Conservation (phyloP, 2,797 vertebrate species). For the Molossus alvarezi region DNA sequence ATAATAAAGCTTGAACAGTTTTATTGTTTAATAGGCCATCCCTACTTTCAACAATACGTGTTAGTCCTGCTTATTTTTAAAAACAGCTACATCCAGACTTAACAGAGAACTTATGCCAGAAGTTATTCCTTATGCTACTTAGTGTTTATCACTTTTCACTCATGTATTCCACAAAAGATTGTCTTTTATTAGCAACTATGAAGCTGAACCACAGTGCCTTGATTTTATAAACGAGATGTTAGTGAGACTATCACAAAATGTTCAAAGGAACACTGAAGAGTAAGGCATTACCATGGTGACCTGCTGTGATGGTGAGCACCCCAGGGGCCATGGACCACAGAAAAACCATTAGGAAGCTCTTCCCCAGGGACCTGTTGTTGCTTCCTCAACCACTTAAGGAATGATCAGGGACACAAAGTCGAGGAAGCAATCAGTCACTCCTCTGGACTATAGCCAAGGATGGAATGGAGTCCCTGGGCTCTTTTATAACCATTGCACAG, state of each 20-base stretch:
- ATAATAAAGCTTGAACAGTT: constrained; percentile 4
- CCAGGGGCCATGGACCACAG: constrained; percentile 71
- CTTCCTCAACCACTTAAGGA: constrained; percentile 80
- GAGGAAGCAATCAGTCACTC: constrained; percentile 84
- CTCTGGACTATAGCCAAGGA: constrained; percentile 65
- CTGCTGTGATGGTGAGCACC: constrained; percentile 44
- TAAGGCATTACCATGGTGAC: constrained; percentile 57
- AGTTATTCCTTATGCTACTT: neutral
- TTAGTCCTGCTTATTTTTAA: constrained; percentile 46
- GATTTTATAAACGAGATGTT: constrained; percentile 79
- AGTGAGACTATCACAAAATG: constrained; percentile 56
- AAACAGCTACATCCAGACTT: neutral
- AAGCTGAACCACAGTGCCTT: constrained; percentile 38
- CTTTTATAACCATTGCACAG: constrained; percentile 46
- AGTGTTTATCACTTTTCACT: constrained; percentile 56
- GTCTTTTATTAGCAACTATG: constrained; percentile 68
- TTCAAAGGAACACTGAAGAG: constrained; percentile 43
- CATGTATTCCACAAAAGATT: constrained; percentile 38
- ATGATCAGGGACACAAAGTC: constrained; percentile 73
- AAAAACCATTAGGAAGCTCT: constrained; percentile 80
- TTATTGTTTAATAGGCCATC: neutral
- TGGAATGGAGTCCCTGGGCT: constrained; percentile 68
- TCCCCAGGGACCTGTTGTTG: constrained; percentile 70
- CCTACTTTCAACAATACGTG: neutral
- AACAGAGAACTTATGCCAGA: neutral